These are phyloP conservation scores for Caerostris darwini DNA, from an alignment of 1,140 invertebrate genomes.

Conservation along the genomic window DNA sequence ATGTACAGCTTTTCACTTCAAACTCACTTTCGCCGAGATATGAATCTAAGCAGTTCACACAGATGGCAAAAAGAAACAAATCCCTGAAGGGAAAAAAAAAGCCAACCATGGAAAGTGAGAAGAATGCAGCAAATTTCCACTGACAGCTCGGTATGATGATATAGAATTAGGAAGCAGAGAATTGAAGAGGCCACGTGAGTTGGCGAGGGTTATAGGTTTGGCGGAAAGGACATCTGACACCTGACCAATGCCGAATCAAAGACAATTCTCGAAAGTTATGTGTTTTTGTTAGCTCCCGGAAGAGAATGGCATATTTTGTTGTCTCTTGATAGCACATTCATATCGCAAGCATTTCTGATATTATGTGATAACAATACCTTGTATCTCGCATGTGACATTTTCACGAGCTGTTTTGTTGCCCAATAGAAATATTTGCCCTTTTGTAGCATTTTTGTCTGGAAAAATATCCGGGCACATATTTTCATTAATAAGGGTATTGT, in stretches of 20 bases:
- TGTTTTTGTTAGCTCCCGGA: background rate
- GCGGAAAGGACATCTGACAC: background rate
- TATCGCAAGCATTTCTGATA: background rate
- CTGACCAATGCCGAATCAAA: background rate
- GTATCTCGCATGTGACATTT: too few relatives aligned
- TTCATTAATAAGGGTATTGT: too few relatives aligned
- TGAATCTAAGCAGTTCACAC: background rate
- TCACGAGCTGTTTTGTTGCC: too few relatives aligned
- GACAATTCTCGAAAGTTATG: background rate
- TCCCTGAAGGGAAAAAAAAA: background rate
- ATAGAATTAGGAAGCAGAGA: slow-evolving; percentile 21
- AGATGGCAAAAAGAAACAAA: background rate
- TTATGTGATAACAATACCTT: too few relatives aligned
- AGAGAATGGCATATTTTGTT: background rate
- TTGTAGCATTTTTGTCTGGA: too few relatives aligned
- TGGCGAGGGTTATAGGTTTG: background rate
- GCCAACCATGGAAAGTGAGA: background rate
- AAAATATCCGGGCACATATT: too few relatives aligned
- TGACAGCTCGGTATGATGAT: slow-evolving; percentile 11
- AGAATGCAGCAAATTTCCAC: slow-evolving; percentile 23
- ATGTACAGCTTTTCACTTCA: too few relatives aligned
- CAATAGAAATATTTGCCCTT: too few relatives aligned
- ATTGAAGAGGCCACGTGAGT: background rate
- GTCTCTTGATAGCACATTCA: background rate
- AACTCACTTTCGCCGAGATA: background rate